These are phyloP conservation scores for Drosophila nr. perissopoda DNA, from an alignment of 2,888 invertebrate genomes.

Conservation along the genomic window DNA sequence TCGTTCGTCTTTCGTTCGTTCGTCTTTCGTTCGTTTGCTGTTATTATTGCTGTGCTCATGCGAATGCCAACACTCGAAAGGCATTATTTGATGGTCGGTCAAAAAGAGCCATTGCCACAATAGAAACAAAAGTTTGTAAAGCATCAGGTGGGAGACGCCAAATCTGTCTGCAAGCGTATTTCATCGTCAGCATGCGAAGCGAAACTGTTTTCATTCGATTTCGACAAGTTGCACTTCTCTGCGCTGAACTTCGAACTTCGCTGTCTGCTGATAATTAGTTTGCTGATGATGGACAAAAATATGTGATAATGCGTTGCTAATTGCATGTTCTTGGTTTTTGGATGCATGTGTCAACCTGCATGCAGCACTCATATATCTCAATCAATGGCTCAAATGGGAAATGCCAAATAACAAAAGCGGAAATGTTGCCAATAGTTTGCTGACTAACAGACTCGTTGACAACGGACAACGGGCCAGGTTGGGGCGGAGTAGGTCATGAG, in stretches of 20 bases:
- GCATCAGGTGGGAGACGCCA: neutral
- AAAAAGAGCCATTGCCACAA: neutral
- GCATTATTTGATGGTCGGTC: neutral
- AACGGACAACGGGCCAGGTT: neutral
- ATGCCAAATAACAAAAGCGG: conserved; percentile 25
- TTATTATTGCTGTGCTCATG: neutral
- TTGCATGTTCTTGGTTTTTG: neutral
- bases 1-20: conserved; percentile 7
- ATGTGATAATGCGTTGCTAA: neutral
- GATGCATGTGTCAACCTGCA: neutral
- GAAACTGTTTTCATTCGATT: neutral
- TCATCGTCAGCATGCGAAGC: neutral
- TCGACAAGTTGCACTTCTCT: neutral
- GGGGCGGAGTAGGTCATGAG: conserved; percentile 17
- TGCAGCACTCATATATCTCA: neutral
- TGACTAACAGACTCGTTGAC: conserved; percentile 1
- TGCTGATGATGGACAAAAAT: neutral
- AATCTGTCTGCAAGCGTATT: neutral
- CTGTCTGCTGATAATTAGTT: neutral
- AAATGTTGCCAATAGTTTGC: conserved; percentile 41
- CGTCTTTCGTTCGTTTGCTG: conserved; percentile 1
- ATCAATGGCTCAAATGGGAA: conserved; percentile 15
- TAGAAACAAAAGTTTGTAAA: neutral
- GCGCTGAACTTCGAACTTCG: neutral
- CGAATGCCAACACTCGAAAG: neutral